These are phyloP conservation scores for Lithophane semibrunnea DNA, from an alignment of 2,888 invertebrate genomes.

Conservation along the genomic window DNA sequence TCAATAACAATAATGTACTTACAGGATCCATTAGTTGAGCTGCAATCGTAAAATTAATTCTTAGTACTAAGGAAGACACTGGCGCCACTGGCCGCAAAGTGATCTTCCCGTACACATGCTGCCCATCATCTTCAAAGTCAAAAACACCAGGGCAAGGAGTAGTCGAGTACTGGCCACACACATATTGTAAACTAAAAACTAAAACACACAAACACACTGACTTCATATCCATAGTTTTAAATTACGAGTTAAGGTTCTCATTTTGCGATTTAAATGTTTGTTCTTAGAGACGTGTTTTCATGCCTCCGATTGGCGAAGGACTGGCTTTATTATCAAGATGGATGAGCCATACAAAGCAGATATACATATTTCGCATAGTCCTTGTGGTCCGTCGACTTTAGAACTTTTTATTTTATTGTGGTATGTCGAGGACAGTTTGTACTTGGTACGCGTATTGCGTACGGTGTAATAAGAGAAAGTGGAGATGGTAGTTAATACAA, in stretches of 20 bases:
- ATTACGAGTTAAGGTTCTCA: slow-evolving; percentile 47
- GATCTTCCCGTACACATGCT: slow-evolving; percentile 75
- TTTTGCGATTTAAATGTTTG: slow-evolving; percentile 60
- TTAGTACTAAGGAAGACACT: slow-evolving; percentile 71
- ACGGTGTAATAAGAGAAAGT: slow-evolving; percentile 22
- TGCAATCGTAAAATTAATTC: slow-evolving; percentile 79
- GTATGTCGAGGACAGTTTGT: slow-evolving; percentile 9
- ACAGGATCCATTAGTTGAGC: slow-evolving; percentile 72
- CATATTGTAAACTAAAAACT: slow-evolving; percentile 68
- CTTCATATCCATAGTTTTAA: slow-evolving; percentile 65
- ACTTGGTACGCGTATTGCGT: slow-evolving; percentile 2
- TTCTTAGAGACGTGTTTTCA: slow-evolving; percentile 67
- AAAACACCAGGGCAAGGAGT: slow-evolving; percentile 83
- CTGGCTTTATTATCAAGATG: slow-evolving; percentile 67
- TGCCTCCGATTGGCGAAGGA: slow-evolving; percentile 68
- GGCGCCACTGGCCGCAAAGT: slow-evolving; percentile 71
- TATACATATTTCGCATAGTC: slow-evolving; percentile 35
- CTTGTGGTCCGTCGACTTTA: slow-evolving; percentile 58
- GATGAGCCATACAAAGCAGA: slow-evolving; percentile 59
- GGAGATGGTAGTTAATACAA: not conserved
- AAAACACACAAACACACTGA: slow-evolving; percentile 68
- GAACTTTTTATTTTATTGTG: slow-evolving; percentile 42
- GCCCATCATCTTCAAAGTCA: slow-evolving; percentile 76
- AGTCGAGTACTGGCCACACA: slow-evolving; percentile 71
- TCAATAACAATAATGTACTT: slow-evolving; percentile 63